phyloP scores from a whole-genome alignment of 2,797 vertebrate species.

The Toxotes lorentzi region DNA sequence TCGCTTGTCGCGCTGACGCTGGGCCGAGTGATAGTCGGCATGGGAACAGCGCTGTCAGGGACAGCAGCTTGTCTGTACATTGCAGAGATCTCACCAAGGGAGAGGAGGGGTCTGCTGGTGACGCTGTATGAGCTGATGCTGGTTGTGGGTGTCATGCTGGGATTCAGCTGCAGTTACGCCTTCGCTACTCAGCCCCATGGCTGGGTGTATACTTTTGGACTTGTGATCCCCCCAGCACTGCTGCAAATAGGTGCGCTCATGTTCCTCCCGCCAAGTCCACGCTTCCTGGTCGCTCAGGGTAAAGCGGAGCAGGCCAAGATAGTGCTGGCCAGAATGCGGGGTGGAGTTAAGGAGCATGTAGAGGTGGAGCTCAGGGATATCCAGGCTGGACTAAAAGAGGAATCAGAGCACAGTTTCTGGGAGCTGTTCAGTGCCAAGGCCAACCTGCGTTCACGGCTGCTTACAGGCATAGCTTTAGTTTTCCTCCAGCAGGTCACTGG shows the following conservation, averaged over 20 bases:
- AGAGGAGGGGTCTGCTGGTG: constrained; percentile 93
- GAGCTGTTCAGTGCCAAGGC: constrained; percentile 92
- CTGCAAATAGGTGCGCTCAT: constrained; percentile 90
- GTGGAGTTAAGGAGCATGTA: constrained; percentile 72
- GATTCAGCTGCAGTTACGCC: constrained; percentile 92
- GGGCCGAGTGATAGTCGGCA: constrained; percentile 90
- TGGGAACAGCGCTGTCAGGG: constrained; percentile 92
- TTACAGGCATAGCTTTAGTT: constrained; percentile 90
- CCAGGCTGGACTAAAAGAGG: constrained; percentile 90
- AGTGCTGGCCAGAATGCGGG: constrained; percentile 88
- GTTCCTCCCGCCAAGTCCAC: constrained; percentile 93
- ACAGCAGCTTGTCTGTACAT: constrained; percentile 95
- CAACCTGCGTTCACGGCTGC: constrained; percentile 91
- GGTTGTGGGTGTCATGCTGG: constrained; percentile 92
- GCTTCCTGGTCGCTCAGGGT: constrained; percentile 91
- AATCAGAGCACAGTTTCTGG: constrained; percentile 89
- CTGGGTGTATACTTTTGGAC: constrained; percentile 94
- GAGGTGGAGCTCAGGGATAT: constrained; percentile 89
- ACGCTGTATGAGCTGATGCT: constrained; percentile 95
- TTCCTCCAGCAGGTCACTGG: constrained; percentile 96
- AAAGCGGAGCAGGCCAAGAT: constrained; percentile 86
- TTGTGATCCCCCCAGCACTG: constrained; percentile 89
- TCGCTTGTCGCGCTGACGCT: constrained; percentile 86
- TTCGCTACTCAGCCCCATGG: constrained; percentile 88
- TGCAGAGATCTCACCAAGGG: constrained; percentile 92